phyloP scores from a whole-genome alignment of 2,113 vertebrate genomes.

The Rhea pennata region DNA sequence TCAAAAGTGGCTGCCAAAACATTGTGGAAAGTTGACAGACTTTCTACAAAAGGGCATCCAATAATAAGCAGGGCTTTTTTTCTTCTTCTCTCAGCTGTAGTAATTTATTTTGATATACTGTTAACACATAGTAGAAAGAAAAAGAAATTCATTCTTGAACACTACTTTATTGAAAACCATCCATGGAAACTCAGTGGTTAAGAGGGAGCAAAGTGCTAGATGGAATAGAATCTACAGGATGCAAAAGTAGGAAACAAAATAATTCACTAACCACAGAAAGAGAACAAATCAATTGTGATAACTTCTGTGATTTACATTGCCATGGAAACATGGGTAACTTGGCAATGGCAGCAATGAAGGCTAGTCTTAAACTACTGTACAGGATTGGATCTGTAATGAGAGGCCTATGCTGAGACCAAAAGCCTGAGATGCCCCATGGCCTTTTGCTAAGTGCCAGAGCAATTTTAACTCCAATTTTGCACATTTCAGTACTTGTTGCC shows the following conservation, averaged over 20 bases:
- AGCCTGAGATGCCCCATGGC: background rate
- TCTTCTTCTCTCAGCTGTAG: conserved; percentile 1
- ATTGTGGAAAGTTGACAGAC: conserved; percentile 26
- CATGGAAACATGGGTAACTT: background rate
- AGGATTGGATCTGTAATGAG: background rate
- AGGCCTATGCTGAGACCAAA: background rate
- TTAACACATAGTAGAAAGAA: background rate
- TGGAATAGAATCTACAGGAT: background rate
- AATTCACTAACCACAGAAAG: background rate
- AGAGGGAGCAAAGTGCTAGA: background rate
- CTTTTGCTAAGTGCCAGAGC: background rate
- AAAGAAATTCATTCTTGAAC: background rate
- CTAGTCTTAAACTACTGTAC: background rate
- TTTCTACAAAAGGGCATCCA: conserved; percentile 13
- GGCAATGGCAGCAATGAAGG: background rate
- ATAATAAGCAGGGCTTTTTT: background rate
- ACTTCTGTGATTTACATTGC: background rate
- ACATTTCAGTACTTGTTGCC: background rate
- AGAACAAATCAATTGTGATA: rapidly evolving
- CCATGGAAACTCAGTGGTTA: background rate
- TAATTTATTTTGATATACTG: background rate
- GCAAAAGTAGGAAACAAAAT: background rate
- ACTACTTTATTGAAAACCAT: background rate
- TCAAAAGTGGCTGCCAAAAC: conserved; percentile 47
- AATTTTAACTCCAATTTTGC: background rate